A percentile compares a stretch with the other conserved stretches of the same genome.
Conservation (phyloP, 2,113 vertebrate species). For the Crypturellus undulatus region DNA sequence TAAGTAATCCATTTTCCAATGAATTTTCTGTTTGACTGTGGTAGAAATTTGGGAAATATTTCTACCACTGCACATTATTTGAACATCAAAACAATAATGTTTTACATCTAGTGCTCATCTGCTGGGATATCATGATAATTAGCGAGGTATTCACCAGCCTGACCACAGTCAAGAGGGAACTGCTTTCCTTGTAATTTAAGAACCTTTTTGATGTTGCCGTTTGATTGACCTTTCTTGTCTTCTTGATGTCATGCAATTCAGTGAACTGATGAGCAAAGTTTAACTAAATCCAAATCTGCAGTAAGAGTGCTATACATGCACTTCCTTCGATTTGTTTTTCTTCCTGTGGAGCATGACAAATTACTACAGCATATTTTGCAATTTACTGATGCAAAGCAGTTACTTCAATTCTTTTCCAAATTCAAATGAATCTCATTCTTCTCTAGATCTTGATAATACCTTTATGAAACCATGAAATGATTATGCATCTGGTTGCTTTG, state of each 20-base stretch:
- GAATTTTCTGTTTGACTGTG: neutral
- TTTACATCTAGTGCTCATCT: neutral
- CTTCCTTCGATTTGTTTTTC: conserved; percentile 49
- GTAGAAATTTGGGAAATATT: neutral
- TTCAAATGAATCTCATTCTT: conserved; percentile 23
- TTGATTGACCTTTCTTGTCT: conserved; percentile 68
- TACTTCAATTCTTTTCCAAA: neutral
- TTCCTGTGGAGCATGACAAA: conserved; percentile 1
- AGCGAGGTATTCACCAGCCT: neutral
- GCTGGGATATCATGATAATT: neutral
- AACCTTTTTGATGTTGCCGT: conserved; percentile 56
- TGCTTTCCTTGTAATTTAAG: conserved; percentile 18
- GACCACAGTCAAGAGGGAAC: neutral
- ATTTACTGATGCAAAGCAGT: conserved; percentile 43
- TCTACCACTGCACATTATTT: neutral
- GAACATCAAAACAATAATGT: neutral
- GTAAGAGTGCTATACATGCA: neutral
- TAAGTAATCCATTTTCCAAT: neutral
- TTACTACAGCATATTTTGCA: conserved; percentile 19
- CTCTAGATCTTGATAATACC: neutral
- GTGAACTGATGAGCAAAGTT: conserved; percentile 71
- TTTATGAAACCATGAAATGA: conserved; percentile 7
- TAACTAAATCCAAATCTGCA: conserved; percentile 55
- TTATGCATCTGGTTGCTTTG: neutral
- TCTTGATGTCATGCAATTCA: conserved; percentile 45